Percentiles rank a stretch among this genome's conserved stretches.
These are phyloP conservation scores for Melitaea athalia DNA, from an alignment of 2,888 invertebrate genomes.

Conservation along the genomic window DNA sequence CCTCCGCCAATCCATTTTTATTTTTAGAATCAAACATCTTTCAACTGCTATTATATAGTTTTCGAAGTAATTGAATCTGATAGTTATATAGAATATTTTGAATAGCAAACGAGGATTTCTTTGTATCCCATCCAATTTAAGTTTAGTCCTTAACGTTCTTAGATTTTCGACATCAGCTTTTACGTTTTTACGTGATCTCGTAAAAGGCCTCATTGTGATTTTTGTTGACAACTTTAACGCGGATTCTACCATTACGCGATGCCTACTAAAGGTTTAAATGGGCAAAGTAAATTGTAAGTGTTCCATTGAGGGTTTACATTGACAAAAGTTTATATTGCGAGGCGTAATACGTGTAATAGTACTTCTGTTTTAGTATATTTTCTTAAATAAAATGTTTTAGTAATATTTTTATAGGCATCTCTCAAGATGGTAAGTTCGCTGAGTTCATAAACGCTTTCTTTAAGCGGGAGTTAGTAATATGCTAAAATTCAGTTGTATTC, in stretches of 20 bases:
- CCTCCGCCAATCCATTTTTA: too few relatives aligned
- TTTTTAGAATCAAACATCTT: too few relatives aligned
- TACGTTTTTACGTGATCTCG: conserved; percentile 38
- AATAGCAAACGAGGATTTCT: conserved; percentile 10
- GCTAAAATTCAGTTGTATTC: not conserved
- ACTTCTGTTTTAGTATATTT: not conserved
- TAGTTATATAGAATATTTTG: conserved; percentile 4
- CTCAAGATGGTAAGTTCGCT: not conserved
- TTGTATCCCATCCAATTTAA: conserved; percentile 12
- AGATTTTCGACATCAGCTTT: conserved; percentile 33
- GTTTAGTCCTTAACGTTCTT: conserved; percentile 34
- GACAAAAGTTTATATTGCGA: conserved; percentile 13
- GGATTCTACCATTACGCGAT: conserved; percentile 26
- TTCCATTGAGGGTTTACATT: conserved; percentile 26
- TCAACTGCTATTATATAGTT: not conserved
- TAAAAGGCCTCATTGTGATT: conserved; percentile 37
- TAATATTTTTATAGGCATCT: conserved; percentile 4
- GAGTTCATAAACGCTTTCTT: not conserved
- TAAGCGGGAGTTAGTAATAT: not conserved
- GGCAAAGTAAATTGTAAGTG: conserved; percentile 34
- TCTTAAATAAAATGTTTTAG: conserved; percentile 2
- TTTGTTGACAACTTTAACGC: conserved; percentile 34
- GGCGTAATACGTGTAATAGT: not conserved
- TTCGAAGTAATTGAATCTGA: not conserved
- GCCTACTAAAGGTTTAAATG: conserved; percentile 32